Base-by-base conservation (phyloP, 2,113 vertebrate genomes). In the Grammatotria lemairii region DNA sequence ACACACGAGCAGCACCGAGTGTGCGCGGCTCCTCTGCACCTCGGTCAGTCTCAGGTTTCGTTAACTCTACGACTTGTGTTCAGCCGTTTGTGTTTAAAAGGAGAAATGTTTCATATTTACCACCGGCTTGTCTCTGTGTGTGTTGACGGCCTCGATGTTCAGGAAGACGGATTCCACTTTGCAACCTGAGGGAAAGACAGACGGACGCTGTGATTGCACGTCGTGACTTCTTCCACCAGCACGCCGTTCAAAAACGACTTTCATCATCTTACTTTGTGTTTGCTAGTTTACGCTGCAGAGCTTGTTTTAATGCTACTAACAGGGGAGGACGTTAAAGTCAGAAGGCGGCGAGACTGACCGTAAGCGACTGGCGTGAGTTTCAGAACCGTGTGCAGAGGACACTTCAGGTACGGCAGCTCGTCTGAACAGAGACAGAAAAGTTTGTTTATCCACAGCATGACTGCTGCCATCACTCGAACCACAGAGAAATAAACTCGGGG, bases 141-240 rank as follows among this genome's bases (percentile, higher is more conserved):
- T 99, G 93, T 99, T 98, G 28, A 98, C 97, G 0, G 98, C 97
- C 82, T 97, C 98, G 5, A 99, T 88, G 42, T 98, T 97, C 81
- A 98, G 97, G 93, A 96, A 98, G 81, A 98, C 95, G 0, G 97
- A 96, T 65, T 98, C 98, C 33, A 98, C 96, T 91, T 98, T 96
- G 79, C 98, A 99, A 2, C 97, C 98, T 99, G 90, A 94, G 87
- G 82, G 91, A 91, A 1, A 87, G 2, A 73, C 10, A 51, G 35
- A 51, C 2, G 7, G n/a, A 38, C 13, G 53, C 6, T 19, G 17
- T 12, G 40, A 85, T 40, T 13, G 28, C 58, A 63, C 2, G 11
- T 0, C 2, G 7, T 68, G 63, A 40, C 33, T 8, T 3, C 63
- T 1, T 13, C 33, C 19, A 5, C 7, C 63, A 70, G 19, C 42